Evolutionary conservation across 1,140 invertebrate genomes (phyloP).

Genomic region (Rhyzopertha dominica): DNA sequence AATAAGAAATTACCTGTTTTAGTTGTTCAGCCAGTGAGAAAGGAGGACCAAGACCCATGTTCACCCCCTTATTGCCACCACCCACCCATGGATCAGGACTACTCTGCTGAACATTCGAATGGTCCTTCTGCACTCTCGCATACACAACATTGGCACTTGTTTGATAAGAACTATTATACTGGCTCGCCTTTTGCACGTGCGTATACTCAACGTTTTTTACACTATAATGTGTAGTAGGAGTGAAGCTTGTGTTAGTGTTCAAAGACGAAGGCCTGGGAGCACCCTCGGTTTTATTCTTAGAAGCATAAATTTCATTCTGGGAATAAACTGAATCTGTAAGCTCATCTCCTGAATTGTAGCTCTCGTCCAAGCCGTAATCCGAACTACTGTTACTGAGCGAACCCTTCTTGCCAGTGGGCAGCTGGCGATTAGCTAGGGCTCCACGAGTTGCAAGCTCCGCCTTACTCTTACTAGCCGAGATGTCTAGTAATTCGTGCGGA

Average conservation of each 20-base stretch:
- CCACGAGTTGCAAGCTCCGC: slow-evolving; percentile 77
- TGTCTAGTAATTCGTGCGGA: slow-evolving; percentile 77
- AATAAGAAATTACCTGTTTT: slow-evolving; percentile 63
- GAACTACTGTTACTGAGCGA: slow-evolving; percentile 49
- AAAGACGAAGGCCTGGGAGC: slow-evolving; percentile 23
- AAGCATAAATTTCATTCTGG: slow-evolving; percentile 35
- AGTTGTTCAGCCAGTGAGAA: slow-evolving; percentile 75
- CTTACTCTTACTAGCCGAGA: slow-evolving; percentile 80
- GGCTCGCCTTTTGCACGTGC: slow-evolving; percentile 29
- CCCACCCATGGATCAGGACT: slow-evolving; percentile 39
- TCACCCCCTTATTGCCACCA: slow-evolving; percentile 24
- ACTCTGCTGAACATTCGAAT: slow-evolving; percentile 26
- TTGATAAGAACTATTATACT: slow-evolving; percentile 9
- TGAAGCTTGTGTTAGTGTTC: slow-evolving; percentile 23
- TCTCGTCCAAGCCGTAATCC: slow-evolving; percentile 66
- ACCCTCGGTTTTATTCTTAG: slow-evolving; percentile 36
- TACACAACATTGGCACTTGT: slow-evolving; percentile 34
- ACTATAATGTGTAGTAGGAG: slow-evolving; percentile 19
- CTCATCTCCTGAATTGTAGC: slow-evolving; percentile 64
- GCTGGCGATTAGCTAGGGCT: slow-evolving; percentile 52
- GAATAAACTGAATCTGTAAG: slow-evolving; percentile 52
- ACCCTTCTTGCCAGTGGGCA: slow-evolving; percentile 47
- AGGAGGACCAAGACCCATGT: slow-evolving; percentile 53
- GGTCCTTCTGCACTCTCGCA: slow-evolving; percentile 41
- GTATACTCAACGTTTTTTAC: slow-evolving; percentile 31